phyloP scores from a whole-genome alignment of 1,140 invertebrate genomes.

The Hyles euphorbiae region DNA sequence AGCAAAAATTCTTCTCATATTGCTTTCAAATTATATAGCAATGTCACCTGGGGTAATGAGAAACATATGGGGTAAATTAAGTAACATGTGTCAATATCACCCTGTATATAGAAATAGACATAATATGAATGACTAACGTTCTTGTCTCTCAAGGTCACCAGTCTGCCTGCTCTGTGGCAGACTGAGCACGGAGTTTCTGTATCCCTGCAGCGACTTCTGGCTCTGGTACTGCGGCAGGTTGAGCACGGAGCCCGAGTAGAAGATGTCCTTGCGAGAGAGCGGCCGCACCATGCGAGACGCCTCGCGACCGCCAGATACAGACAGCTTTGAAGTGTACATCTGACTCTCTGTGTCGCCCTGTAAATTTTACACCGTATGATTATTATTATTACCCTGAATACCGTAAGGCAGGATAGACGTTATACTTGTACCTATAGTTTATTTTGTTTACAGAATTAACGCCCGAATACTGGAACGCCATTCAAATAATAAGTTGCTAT shows the following conservation, averaged over 20 bases:
- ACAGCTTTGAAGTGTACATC: constrained; percentile 68
- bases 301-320: constrained; percentile 70
- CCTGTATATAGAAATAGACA: too few species aligned
- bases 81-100: too few species aligned
- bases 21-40: too few species aligned
- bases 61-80: too few species aligned
- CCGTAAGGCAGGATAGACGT: too few species aligned
- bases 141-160: constrained; percentile 80
- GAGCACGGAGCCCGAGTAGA: constrained; percentile 96
- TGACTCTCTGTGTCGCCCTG: constrained; percentile 62
- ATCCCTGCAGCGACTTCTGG: constrained; percentile 92
- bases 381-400: too few species aligned
- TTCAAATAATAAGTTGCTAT: too few species aligned
- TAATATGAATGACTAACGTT: constrained; percentile 78
- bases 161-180: constrained; percentile 81
- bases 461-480: too few species aligned
- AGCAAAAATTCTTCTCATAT: too few species aligned
- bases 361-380: not conserved
- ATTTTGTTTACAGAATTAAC: too few species aligned
- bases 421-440: too few species aligned
- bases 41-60: too few species aligned
- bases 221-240: constrained; percentile 95
- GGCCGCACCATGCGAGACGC: constrained; percentile 88
- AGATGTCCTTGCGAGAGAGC: constrained; percentile 97
- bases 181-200: constrained; percentile 89